These are phyloP conservation scores for Pyxicephalus adspersus DNA, from an alignment of 2,113 vertebrate species.

Conservation along the genomic window DNA sequence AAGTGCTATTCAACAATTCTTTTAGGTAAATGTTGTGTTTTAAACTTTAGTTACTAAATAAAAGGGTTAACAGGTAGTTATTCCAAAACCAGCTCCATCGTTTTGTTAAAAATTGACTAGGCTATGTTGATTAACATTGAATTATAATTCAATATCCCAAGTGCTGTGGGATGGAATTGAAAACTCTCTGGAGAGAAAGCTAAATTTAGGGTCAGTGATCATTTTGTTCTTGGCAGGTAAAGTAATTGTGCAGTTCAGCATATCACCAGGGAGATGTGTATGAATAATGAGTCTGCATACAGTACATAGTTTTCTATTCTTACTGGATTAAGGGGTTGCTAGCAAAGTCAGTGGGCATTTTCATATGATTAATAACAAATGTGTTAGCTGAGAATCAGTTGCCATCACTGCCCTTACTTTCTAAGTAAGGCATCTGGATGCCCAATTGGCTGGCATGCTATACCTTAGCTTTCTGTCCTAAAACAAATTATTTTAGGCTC, in stretches of 20 bases:
- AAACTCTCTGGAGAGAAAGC: slow-evolving; percentile 39
- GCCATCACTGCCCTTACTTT: too few relatives aligned
- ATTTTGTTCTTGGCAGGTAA: slow-evolving; percentile 37
- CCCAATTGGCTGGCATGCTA: too few relatives aligned
- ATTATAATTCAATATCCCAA: slow-evolving; percentile 41
- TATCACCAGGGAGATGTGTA: slow-evolving; percentile 14
- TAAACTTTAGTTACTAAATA: neutral
- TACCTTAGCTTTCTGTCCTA: too few relatives aligned
- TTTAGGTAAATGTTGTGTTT: neutral
- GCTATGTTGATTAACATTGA: slow-evolving; percentile 44
- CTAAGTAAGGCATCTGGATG: too few relatives aligned
- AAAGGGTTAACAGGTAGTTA: neutral
- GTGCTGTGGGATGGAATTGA: slow-evolving; percentile 37
- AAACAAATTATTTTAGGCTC: too few relatives aligned
- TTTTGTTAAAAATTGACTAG: slow-evolving; percentile 31
- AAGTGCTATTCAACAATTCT: neutral
- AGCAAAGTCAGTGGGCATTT: neutral
- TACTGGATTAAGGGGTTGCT: neutral
- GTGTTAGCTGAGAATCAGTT: too few relatives aligned
- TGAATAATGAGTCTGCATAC: slow-evolving; percentile 20
- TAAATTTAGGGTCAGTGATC: slow-evolving; percentile 38
- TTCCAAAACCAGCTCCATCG: neutral
- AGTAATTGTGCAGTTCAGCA: slow-evolving; percentile 35
- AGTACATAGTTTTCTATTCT: neutral
- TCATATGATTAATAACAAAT: neutral